phyloP scores from a whole-genome alignment of 2,888 invertebrate genomes.

The Lysandra coridon region DNA sequence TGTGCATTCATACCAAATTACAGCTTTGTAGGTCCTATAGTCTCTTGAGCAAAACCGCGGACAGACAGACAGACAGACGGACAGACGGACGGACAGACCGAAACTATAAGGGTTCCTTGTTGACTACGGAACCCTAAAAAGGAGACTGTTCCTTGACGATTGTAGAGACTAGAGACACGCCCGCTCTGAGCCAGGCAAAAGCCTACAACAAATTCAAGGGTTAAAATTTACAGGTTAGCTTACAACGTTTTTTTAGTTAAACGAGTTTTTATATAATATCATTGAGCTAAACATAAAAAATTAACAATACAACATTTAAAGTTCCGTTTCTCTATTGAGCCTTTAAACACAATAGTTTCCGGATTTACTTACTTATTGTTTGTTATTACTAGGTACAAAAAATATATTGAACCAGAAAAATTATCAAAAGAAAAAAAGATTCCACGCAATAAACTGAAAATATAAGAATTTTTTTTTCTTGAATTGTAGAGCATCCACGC shows the following conservation, averaged over 20 bases:
- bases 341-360: slow-evolving; percentile 12
- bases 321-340: background rate
- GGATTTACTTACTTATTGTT: slow-evolving; percentile 6
- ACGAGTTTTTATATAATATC: no score
- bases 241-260: background rate
- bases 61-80: no score
- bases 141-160: background rate
- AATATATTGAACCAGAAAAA: background rate
- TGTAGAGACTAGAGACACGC: background rate
- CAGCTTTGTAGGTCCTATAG: no score
- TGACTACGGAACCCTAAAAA: no score
- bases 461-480: background rate
- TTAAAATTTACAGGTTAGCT: background rate
- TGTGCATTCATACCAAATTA: no score
- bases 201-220: background rate
- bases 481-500: background rate
- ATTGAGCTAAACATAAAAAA: background rate
- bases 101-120: no score
- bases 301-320: background rate
- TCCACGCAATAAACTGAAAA: background rate
- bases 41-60: no score
- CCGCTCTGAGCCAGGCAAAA: background rate
- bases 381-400: background rate
- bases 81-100: no score
- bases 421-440: background rate